phyloP scores from a whole-genome alignment of 2,888 invertebrate species.

The Quadriops clusia region DNA sequence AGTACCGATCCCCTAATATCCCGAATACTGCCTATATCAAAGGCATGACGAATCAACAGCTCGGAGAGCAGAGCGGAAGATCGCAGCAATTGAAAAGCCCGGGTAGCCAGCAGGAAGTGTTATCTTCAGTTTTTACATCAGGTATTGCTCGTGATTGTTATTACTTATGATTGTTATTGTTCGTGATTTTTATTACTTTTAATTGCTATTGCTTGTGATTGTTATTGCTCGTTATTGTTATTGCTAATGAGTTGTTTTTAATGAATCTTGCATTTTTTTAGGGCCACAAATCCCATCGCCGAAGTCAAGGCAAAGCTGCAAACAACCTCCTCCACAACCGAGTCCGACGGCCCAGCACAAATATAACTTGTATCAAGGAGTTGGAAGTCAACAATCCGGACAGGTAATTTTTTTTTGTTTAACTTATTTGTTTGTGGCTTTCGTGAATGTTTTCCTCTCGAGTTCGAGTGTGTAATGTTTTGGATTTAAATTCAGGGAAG shows the following conservation, averaged over 20 bases:
- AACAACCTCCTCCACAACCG: constrained; percentile 44
- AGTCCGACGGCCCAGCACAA: constrained; percentile 44
- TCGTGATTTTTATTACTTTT: not conserved
- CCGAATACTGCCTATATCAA: constrained; percentile 38
- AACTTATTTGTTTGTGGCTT: not conserved
- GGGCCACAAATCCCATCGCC: constrained; percentile 47
- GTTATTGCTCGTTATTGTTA: not conserved
- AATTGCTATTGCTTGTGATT: constrained; percentile 1
- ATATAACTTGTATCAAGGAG: constrained; percentile 42
- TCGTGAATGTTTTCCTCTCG: too few relatives aligned
- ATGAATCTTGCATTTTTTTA: too few relatives aligned
- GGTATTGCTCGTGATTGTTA: too few relatives aligned
- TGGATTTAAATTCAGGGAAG: constrained; percentile 23
- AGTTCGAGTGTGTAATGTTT: too few relatives aligned
- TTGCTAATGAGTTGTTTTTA: constrained; percentile 1
- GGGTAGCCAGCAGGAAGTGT: constrained; percentile 36
- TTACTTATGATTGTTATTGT: constrained; percentile 18
- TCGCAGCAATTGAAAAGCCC: constrained; percentile 49
- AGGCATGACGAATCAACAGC: constrained; percentile 29
- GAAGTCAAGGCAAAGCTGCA: constrained; percentile 41
- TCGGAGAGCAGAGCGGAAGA: constrained; percentile 27
- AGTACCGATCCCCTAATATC: constrained; percentile 50
- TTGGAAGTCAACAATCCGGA: constrained; percentile 37
- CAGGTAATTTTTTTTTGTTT: constrained; percentile 26
- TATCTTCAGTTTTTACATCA: constrained; percentile 45